These are phyloP conservation scores for Pheucticus melanocephalus DNA, from an alignment of 2,113 vertebrate genomes.

Conservation along the genomic window DNA sequence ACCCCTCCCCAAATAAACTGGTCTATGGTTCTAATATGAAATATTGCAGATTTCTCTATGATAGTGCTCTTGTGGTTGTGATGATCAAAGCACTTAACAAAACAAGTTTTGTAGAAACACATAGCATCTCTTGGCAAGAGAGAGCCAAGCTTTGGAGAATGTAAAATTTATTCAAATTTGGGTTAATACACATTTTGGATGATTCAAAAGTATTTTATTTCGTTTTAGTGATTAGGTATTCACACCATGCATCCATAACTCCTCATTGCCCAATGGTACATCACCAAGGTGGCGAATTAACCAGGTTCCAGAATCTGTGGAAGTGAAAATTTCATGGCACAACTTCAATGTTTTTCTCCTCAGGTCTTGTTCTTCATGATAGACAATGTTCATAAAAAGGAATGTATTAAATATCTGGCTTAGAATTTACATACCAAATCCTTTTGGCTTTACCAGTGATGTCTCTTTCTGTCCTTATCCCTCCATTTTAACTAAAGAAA, in stretches of 20 bases:
- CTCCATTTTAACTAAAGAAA: background rate
- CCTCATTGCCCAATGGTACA: fast-evolving
- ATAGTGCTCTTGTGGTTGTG: background rate
- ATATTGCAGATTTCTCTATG: background rate
- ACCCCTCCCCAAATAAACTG: background rate
- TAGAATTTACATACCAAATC: background rate
- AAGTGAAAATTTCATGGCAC: background rate
- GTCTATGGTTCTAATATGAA: background rate
- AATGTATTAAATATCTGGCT: background rate
- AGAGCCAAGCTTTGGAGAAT: background rate
- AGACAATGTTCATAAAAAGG: background rate
- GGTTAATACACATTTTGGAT: background rate
- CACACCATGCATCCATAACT: fast-evolving
- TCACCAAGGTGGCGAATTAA: background rate
- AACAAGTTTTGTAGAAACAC: background rate
- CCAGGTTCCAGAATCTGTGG: background rate
- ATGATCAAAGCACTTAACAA: background rate
- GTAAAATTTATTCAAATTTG: background rate
- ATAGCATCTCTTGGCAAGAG: background rate
- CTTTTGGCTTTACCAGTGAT: background rate
- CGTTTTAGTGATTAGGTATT: background rate
- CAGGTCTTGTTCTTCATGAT: background rate
- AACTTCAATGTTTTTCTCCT: background rate
- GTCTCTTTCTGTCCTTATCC: background rate
- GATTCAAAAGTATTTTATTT: background rate